phyloP scores from a whole-genome alignment of 2,797 vertebrate species.

The Hydrophis major region DNA sequence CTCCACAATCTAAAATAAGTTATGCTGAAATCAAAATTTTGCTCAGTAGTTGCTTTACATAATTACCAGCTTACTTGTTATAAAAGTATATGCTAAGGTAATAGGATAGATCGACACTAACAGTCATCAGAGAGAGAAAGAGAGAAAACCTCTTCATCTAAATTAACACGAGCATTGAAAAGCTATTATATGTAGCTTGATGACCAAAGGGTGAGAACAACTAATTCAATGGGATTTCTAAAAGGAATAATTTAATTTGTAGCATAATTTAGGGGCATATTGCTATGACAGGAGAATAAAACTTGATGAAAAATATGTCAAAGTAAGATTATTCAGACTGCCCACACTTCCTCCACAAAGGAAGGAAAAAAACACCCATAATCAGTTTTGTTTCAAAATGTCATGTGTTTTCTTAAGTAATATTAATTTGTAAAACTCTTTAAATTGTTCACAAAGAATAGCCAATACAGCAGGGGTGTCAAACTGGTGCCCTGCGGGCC shows the following conservation, averaged over 20 bases:
- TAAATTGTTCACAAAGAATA: not conserved
- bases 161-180: constrained; percentile 47
- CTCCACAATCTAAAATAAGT: constrained; percentile 15
- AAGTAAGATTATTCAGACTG: not conserved
- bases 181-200: constrained; percentile 14
- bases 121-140: constrained; percentile 20
- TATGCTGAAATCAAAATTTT: constrained; percentile 7
- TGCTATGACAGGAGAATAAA: not conserved
- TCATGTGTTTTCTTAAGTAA: not conserved
- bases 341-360: not conserved
- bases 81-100: constrained; percentile 32
- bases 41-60: constrained; percentile 28
- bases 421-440: not conserved
- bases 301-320: not conserved
- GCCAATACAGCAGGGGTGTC: not conserved
- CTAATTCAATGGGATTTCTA: constrained; percentile 25
- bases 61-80: constrained; percentile 8
- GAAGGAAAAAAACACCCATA: not conserved
- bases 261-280: constrained; percentile 14
- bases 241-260: constrained; percentile 47
- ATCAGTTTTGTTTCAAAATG: not conserved
- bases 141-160: constrained; percentile 26
- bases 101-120: constrained; percentile 14
- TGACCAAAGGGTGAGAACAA: constrained; percentile 33
- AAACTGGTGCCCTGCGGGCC: too few relatives aligned